phyloP scores from a whole-genome alignment of 1,140 invertebrate species.

The Atta texana region DNA sequence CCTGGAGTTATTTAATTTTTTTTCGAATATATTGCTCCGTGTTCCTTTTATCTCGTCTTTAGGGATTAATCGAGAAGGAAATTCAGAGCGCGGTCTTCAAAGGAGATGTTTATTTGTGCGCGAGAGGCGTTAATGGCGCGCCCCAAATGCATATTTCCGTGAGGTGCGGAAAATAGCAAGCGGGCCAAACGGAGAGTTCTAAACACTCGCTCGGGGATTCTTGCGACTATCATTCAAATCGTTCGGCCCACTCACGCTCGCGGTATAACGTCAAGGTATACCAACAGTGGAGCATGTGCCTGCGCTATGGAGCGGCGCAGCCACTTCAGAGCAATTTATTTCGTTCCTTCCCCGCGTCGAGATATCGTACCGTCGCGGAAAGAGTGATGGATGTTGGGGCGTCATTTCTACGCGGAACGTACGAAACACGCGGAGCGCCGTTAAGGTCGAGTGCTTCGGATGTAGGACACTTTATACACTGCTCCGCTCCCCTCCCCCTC shows the following conservation, averaged over 20 bases:
- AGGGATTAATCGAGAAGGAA: conserved; percentile 3
- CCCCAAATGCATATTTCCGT: neutral
- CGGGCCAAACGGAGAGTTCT: conserved; percentile 16
- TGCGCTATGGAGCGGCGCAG: conserved; percentile 33
- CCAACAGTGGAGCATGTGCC: conserved; percentile 7
- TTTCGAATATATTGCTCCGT: neutral
- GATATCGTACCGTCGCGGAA: conserved; percentile 68
- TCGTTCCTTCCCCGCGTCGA: conserved; percentile 60
- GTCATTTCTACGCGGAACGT: conserved; percentile 55
- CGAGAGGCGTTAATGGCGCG: conserved; percentile 19
- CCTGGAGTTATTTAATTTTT: neutral
- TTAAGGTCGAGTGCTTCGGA: conserved; percentile 73
- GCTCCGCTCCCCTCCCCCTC: neutral
- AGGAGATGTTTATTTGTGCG: neutral
- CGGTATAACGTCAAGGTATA: neutral
- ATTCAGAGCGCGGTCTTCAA: neutral
- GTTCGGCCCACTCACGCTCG: conserved; percentile 34
- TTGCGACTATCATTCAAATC: conserved; percentile 49
- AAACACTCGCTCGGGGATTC: conserved; percentile 24
- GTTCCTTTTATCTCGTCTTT: neutral
- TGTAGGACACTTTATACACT: conserved; percentile 70
- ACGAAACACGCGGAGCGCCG: conserved; percentile 65
- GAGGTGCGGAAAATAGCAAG: neutral
- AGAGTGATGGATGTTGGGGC: conserved; percentile 70
- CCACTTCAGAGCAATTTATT: conserved; percentile 69